Evolutionary conservation across 2,888 invertebrate species (phyloP).

Genomic region (Protula sp.): DNA sequence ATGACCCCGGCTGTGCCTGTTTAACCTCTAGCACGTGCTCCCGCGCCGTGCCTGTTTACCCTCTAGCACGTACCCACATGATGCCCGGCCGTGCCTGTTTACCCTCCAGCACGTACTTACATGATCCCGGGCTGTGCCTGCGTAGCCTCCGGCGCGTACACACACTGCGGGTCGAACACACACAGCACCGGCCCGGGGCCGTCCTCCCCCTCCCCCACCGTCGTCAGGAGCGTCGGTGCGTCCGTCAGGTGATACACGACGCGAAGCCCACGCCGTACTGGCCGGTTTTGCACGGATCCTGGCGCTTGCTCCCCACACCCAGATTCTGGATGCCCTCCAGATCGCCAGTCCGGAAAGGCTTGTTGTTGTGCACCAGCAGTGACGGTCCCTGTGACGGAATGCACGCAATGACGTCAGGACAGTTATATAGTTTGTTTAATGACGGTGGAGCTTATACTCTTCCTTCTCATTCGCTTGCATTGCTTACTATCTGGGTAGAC

Average conservation of each 20-base stretch:
- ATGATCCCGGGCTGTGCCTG: slow-evolving; percentile 22
- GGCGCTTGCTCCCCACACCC: slow-evolving; percentile 41
- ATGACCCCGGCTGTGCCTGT: too few relatives aligned
- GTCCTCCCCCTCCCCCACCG: slow-evolving; percentile 22
- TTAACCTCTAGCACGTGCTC: too few relatives aligned
- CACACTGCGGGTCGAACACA: slow-evolving; percentile 39
- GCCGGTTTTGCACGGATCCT: slow-evolving; percentile 40
- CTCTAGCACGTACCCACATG: too few relatives aligned
- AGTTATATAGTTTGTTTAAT: too few relatives aligned
- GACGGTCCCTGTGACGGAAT: slow-evolving; percentile 44
- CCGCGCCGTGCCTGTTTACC: too few relatives aligned
- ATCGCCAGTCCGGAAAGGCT: slow-evolving; percentile 35
- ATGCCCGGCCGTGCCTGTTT: too few relatives aligned
- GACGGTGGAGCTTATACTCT: too few relatives aligned
- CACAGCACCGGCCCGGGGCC: too few relatives aligned
- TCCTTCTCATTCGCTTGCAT: too few relatives aligned
- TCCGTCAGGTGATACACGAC: slow-evolving; percentile 48
- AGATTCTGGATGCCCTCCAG: slow-evolving; percentile 43
- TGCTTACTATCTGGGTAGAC: too few relatives aligned
- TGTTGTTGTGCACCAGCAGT: slow-evolving; percentile 44
- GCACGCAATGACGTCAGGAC: too few relatives aligned
- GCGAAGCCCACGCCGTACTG: slow-evolving; percentile 49
- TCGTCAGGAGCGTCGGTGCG: slow-evolving; percentile 39
- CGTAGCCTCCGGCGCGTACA: slow-evolving; percentile 31
- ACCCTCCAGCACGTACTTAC: too few relatives aligned